These are phyloP conservation scores for Phaethornis superciliosus DNA, from an alignment of 2,113 vertebrate species.

Conservation along the genomic window DNA sequence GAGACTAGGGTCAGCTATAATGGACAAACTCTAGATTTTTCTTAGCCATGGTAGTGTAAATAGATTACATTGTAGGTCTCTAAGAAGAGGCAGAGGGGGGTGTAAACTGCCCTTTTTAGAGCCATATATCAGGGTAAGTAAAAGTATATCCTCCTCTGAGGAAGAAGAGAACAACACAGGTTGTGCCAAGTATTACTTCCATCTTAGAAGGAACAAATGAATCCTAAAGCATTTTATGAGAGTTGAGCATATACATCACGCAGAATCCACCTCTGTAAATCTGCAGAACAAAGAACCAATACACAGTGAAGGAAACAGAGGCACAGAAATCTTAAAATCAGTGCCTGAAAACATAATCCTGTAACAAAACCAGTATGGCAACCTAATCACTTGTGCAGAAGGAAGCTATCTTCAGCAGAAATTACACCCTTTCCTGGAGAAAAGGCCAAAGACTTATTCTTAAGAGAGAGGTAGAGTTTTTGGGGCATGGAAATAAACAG, in stretches of 20 bases:
- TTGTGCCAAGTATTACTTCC: background rate
- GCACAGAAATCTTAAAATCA: background rate
- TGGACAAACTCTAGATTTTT: background rate
- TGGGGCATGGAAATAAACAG: background rate
- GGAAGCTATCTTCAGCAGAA: background rate
- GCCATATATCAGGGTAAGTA: background rate
- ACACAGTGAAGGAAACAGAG: background rate
- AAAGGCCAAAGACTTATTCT: background rate
- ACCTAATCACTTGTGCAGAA: background rate
- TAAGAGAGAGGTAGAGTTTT: background rate
- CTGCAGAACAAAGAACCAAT: background rate
- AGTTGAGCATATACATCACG: background rate
- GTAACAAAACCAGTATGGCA: background rate
- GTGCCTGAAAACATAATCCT: background rate
- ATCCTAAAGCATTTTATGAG: background rate
- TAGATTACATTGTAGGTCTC: background rate
- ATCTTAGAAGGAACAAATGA: background rate
- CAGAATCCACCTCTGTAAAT: background rate
- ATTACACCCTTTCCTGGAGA: background rate
- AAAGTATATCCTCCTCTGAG: background rate
- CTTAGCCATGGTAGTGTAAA: background rate
- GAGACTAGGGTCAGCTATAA: background rate
- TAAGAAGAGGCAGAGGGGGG: background rate
- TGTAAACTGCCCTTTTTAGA: background rate
- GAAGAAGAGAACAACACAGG: background rate